phyloP scores from a whole-genome alignment of 2,888 invertebrate species.

The Apotomis turbidana region DNA sequence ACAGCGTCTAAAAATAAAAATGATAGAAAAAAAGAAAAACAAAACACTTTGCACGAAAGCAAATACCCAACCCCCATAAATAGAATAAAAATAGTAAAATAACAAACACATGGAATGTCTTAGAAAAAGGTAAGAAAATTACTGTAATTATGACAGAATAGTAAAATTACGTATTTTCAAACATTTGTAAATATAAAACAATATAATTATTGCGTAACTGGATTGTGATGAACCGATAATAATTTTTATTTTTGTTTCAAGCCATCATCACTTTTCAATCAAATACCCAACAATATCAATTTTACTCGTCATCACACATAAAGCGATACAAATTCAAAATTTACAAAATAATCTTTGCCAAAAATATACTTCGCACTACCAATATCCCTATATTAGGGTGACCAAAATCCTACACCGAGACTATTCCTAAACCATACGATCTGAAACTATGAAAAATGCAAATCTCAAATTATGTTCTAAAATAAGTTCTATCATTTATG shows the following conservation, averaged over 20 bases:
- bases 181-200: conserved; percentile 11
- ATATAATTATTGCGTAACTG: neutral
- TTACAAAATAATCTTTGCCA: conserved; percentile 29
- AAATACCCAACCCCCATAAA: conserved; percentile 17
- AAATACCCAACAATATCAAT: conserved; percentile 42
- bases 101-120: conserved; percentile 38
- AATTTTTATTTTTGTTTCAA: neutral
- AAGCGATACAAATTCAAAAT: conserved; percentile 26
- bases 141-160: conserved; percentile 19
- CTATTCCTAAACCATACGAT: conserved; percentile 6
- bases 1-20: conserved; percentile 1
- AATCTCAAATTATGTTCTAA: neutral
- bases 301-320: conserved; percentile 10
- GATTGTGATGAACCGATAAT: conserved; percentile 5
- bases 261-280: conserved; percentile 49
- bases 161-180: conserved; percentile 18
- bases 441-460: neutral
- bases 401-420: conserved; percentile 14
- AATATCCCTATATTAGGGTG: conserved; percentile 3
- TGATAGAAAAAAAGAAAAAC: conserved; percentile 1
- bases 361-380: neutral
- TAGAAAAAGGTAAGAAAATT: conserved; percentile 27
- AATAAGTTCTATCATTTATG: neutral
- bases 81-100: conserved; percentile 25
- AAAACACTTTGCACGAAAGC: conserved; percentile 15